A percentile compares a stretch with the other conserved stretches of the same genome.
phyloP scores from a whole-genome alignment of 2,797 vertebrate species.

The Acestrorhynchus altus region DNA sequence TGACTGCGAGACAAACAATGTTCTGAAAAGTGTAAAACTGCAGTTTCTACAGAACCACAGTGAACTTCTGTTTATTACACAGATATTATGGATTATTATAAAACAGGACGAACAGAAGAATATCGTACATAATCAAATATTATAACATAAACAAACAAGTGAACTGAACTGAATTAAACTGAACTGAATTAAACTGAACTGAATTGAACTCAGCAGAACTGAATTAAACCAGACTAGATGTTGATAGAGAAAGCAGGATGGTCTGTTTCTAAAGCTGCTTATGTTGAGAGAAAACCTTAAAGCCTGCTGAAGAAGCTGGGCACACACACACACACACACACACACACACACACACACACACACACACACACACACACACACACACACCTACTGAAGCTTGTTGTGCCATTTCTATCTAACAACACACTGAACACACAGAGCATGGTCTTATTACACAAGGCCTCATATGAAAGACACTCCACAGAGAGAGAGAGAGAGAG shows the following conservation, averaged over 20 bases:
- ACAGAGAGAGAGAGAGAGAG: no score
- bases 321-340: constrained; percentile 14
- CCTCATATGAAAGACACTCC: no score
- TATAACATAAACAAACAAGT: no score
- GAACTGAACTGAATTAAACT: no score
- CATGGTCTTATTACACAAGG: no score
- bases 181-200: no score
- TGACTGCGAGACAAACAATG: neutral
- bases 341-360: neutral
- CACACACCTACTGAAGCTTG: neutral
- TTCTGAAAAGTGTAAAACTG: neutral
- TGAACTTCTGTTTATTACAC: neutral
- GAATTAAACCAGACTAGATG: neutral
- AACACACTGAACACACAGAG: no score
- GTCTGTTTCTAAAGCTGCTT: constrained; percentile 31
- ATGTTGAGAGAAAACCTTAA: neutral
- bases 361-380: neutral
- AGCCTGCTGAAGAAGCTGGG: constrained; percentile 11
- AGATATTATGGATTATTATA: neutral
- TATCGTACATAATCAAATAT: no score
- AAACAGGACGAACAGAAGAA: neutral
- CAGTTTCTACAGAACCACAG: neutral
- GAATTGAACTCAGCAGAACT: neutral
- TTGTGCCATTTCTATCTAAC: neutral
- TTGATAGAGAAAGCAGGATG: neutral